Base-by-base conservation (phyloP, 1,140 invertebrate species). In the Apis cerana region DNA sequence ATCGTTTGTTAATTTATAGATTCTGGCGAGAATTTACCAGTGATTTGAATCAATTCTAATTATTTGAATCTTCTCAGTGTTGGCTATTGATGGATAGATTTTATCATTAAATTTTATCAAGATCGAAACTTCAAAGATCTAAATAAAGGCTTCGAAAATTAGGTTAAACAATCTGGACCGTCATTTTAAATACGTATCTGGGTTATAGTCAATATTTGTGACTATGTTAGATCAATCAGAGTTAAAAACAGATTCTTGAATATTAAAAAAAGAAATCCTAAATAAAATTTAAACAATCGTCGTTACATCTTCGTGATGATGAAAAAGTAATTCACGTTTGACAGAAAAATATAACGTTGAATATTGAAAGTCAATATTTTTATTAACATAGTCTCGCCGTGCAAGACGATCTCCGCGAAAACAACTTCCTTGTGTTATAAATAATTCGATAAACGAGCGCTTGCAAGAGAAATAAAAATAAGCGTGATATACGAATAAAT, bases 381-480 rank as follows among this genome's bases (percentile, higher is more conserved):
- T 1, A 10, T 59, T n/a, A n/a, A 59, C 21, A n/a, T n/a, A 19
- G 12, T 59, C 58, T n/a, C 10, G 58, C n/a, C 12, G 58, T 59
- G n/a, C 1, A 59, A 59, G 58, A 61, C 59, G 59, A 61, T 61
- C n/a, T 61, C n/a, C 5, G 59, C 59, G 59, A 62, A 62, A 64
- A 19, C 15, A 64, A 33, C 62, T 64, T 64, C 27, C 62, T 64
- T 33, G 62, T 64, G 62, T 64, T 64, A 64, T 33, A 19, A 64
- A 64, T 64, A 64, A 64, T 19, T 64, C 23, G 62, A 64, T 64
- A 64, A 33, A 64, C 61, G 59, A 23, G 59, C 59, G n/a, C 59
- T 61, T n/a, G 59, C n/a, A 23, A 23, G 13, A 27, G 13, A 62
- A 62, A 64, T 64, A 64, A 27, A 64, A 21, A 15, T 27, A 43